Evolutionary conservation across 1,140 invertebrate genomes (phyloP).

Genomic region (Gonatopus flavifemur): DNA sequence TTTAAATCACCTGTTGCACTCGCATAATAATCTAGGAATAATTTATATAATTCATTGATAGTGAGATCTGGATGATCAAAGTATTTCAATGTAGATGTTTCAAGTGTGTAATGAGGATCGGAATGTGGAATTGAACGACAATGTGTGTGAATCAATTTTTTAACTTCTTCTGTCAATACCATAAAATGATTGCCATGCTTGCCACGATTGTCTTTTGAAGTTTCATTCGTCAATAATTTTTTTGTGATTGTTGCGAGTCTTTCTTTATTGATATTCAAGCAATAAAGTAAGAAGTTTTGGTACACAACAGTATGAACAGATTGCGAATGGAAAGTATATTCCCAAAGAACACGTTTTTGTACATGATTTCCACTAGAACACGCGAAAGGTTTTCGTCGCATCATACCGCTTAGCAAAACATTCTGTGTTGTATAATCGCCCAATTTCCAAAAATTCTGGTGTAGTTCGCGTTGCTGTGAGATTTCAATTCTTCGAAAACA

Average conservation of each 20-base stretch:
- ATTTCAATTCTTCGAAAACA: no score
- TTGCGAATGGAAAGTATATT: background rate
- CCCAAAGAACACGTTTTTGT: background rate
- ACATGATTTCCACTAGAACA: background rate
- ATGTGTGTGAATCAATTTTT: background rate
- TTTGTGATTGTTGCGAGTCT: background rate
- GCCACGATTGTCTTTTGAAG: background rate
- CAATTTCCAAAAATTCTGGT: background rate
- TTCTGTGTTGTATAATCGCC: background rate
- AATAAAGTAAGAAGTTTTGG: background rate
- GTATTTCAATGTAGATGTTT: no score
- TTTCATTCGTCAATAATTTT: background rate
- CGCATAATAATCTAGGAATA: background rate
- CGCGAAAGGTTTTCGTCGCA: background rate
- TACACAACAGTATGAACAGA: background rate
- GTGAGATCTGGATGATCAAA: background rate
- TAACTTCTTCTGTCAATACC: background rate
- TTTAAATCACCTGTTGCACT: background rate
- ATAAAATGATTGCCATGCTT: background rate
- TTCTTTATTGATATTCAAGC: background rate
- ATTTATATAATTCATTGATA: background rate
- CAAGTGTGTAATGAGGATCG: background rate
- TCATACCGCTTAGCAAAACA: background rate
- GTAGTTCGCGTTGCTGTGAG: no score
- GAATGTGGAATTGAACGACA: background rate